Conservation (phyloP, 2,113 vertebrate species). For the Anhinga rufa region DNA sequence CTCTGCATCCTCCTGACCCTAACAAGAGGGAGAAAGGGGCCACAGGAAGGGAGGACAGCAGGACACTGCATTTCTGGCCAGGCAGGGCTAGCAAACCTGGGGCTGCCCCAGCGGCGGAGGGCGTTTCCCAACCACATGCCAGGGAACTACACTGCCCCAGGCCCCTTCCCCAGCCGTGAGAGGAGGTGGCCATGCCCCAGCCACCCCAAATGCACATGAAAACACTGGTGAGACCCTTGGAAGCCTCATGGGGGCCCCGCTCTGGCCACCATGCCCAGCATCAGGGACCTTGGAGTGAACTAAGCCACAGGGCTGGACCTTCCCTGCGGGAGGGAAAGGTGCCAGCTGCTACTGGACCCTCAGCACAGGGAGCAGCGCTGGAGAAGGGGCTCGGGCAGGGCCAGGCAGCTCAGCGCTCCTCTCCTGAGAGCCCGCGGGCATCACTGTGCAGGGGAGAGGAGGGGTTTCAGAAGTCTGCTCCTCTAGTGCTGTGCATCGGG, state of each 20-base stretch:
- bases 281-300: not conserved
- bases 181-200: not conserved
- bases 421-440: not conserved
- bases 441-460: not conserved
- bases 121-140: not conserved
- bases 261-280: not conserved
- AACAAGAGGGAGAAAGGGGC: not conserved
- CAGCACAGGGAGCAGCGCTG: accelerated
- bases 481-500: not conserved
- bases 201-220: not conserved
- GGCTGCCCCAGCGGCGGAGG: not conserved
- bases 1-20: not conserved
- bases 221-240: not conserved
- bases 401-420: not conserved
- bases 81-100: not conserved
- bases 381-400: not conserved
- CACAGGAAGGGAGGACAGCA: not conserved
- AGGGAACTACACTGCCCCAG: not conserved
- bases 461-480: not conserved
- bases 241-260: accelerated
- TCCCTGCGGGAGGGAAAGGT: not conserved
- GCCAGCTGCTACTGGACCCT: accelerated
- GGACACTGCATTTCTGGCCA: not conserved
- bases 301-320: not conserved
- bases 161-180: not conserved